A percentile compares a stretch with the other conserved stretches of the same genome.
These are phyloP conservation scores for Penaeus indicus DNA, from an alignment of 1,140 invertebrate genomes.

Conservation along the genomic window DNA sequence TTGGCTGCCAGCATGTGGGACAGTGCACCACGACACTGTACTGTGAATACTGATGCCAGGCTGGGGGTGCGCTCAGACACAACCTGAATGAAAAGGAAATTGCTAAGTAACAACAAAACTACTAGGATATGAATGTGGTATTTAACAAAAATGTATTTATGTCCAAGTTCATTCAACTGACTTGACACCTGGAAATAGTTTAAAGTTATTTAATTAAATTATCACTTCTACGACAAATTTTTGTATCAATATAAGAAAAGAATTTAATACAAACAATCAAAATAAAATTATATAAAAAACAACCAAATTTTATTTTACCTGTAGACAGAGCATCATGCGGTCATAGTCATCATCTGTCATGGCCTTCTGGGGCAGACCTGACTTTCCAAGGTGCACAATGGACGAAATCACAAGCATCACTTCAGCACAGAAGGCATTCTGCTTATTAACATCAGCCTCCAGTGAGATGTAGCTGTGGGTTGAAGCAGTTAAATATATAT, in stretches of 20 bases:
- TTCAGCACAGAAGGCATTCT: conserved; percentile 83
- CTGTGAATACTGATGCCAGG: conserved; percentile 83
- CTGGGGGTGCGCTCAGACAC: conserved; percentile 82
- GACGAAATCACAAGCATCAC: conserved; percentile 90
- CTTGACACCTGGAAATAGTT: too few relatives aligned
- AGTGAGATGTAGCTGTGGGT: conserved; percentile 68
- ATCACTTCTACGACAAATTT: neutral
- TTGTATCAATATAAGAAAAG: neutral
- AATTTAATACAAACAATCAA: neutral
- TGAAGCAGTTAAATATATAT: neutral
- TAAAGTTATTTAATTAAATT: too few relatives aligned
- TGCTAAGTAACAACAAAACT: conserved; percentile 66
- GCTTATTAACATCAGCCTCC: conserved; percentile 68
- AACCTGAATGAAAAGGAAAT: conserved; percentile 72
- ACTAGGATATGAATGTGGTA: neutral
- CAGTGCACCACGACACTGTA: conserved; percentile 84
- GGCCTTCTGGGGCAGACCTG: conserved; percentile 73
- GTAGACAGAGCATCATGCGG: conserved; percentile 85
- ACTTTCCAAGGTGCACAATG: conserved; percentile 87
- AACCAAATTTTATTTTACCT: conserved; percentile 67
- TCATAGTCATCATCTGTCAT: conserved; percentile 97
- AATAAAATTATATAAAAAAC: neutral
- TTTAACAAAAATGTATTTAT: too few relatives aligned
- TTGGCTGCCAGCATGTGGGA: conserved; percentile 89
- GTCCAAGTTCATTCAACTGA: too few relatives aligned